phyloP scores from a whole-genome alignment of 2,797 vertebrate species.

The Notamacropus eugenii region DNA sequence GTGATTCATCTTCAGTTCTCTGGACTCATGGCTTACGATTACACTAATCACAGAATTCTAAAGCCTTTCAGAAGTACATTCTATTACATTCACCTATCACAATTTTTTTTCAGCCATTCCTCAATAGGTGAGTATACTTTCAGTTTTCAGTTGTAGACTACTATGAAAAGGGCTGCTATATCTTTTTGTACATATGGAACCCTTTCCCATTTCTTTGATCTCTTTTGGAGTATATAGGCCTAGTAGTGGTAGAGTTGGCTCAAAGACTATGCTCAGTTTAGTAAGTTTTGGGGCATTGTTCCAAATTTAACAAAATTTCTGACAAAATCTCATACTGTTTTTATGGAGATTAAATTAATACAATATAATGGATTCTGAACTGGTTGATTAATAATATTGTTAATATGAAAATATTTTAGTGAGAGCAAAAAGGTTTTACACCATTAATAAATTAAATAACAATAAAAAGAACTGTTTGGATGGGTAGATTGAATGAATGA shows the following conservation, averaged over 20 bases:
- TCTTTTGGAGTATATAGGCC: neutral
- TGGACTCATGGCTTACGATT: neutral
- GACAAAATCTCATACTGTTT: neutral
- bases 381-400: too few relatives aligned
- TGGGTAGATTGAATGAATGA: too few relatives aligned
- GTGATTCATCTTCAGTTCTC: neutral
- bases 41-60: neutral
- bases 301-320: neutral
- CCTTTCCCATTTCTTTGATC: neutral
- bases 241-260: neutral
- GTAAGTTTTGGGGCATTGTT: neutral
- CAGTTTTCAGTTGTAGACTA: neutral
- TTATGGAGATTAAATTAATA: neutral
- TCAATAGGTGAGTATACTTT: neutral
- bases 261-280: neutral
- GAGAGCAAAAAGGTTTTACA: too few relatives aligned
- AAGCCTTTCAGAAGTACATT: neutral
- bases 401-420: too few relatives aligned
- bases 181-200: neutral
- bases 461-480: too few relatives aligned
- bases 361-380: too few relatives aligned
- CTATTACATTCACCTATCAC: neutral
- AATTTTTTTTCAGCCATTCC: neutral
- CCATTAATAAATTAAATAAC: too few relatives aligned
- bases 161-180: neutral